Base-by-base conservation (phyloP, 1,140 invertebrate genomes). In the Lamellibrachia luymesi region DNA sequence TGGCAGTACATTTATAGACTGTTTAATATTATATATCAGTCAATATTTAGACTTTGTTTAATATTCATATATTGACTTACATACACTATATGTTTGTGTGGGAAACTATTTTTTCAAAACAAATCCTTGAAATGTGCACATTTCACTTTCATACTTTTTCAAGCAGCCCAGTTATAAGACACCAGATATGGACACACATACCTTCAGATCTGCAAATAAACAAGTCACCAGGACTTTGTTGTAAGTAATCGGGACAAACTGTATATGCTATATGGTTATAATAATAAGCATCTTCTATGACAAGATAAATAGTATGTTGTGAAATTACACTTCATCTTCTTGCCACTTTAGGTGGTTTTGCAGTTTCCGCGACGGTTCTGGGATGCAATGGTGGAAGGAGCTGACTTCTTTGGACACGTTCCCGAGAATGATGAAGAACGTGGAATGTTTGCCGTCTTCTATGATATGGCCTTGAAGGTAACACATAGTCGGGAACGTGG, bases 381-480 rank as follows among this genome's bases (percentile, higher is more conserved):
- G 93, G 52, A 52, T 49, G 64, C 50, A 49, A 93, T 90, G 51
- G 52, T 56, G 80, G 52, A 92, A 91, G 89, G 91, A 25, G 93
- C 90, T 38, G 93, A 92, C n/a, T 56, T 90, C n/a, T 92, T 93
- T 80, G 93, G 93, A 80, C 92, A 91, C 90, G 92, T 93, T 56
- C 93, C 93, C 2, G 90, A 91, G n/a, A 51, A n/a, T 22, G 51
- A 25, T 8, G n/a, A 93, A n/a, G 90, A n/a, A 22, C 92, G 93
- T n/a, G 93, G 93, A 10, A 56, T 90, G 27, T 93, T 93, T 91
- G 90, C 50, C 2, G 93, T 93, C 52, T 93, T 93, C 90, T 93
- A 93, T 52, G 92, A 93, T 50, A 90, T 92, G 27, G 90, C 92
- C 2, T 25, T 51, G 13, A 90, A 91, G 80, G 89, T 91, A 91